Conservation (phyloP, 2,888 invertebrate species). For the Conops quadrifasciatus region DNA sequence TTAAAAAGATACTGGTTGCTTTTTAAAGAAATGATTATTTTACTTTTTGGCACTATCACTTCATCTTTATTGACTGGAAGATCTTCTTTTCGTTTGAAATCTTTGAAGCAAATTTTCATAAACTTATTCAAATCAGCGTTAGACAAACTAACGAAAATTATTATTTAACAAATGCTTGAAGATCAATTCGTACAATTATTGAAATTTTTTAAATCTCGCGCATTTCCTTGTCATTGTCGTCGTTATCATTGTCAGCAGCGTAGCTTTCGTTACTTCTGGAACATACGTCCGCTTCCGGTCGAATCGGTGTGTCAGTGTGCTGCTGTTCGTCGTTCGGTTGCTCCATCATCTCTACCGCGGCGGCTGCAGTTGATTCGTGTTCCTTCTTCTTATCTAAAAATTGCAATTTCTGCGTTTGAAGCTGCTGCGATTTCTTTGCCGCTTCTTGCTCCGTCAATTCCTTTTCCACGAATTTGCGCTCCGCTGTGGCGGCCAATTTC, state of each 20-base stretch:
- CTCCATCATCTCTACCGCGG: background rate
- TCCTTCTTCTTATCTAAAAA: background rate
- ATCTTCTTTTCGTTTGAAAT: conserved; percentile 32
- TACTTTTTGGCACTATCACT: conserved; percentile 57
- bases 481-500: conserved; percentile 41
- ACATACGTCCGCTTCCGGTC: background rate
- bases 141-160: conserved; percentile 23
- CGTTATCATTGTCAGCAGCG: conserved; percentile 38
- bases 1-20: too few species aligned
- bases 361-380: background rate
- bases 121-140: background rate
- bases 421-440: conserved; percentile 28
- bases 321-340: background rate
- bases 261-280: conserved; percentile 26
- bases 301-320: background rate
- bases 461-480: background rate
- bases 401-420: background rate
- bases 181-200: background rate
- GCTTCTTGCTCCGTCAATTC: conserved; percentile 30
- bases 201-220: conserved; percentile 50
- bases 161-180: background rate
- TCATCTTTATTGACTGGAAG: conserved; percentile 52
- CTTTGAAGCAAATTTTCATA: conserved; percentile 7
- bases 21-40: conserved; percentile 10
- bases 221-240: conserved; percentile 53